Percentiles rank a stretch among this genome's conserved stretches.
These are phyloP conservation scores for Bufo bufo DNA, from an alignment of 2,113 vertebrate genomes.

Conservation along the genomic window DNA sequence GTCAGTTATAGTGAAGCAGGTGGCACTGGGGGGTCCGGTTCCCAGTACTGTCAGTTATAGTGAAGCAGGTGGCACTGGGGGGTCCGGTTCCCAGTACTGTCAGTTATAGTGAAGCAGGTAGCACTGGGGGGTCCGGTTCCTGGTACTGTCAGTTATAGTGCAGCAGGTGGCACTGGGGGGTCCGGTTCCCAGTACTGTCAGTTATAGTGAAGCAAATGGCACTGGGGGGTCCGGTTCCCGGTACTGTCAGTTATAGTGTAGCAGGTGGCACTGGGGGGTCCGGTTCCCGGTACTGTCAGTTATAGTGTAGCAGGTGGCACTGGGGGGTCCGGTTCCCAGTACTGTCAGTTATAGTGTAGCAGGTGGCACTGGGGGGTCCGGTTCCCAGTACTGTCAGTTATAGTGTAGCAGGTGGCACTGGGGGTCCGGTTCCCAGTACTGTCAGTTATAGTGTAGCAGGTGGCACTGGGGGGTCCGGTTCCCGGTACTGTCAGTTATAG, in stretches of 20 bases:
- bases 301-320: background rate
- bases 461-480: background rate
- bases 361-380: background rate
- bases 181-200: background rate
- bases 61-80: too few relatives aligned
- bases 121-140: background rate
- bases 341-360: background rate
- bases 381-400: background rate
- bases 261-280: background rate
- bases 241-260: background rate
- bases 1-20: too few relatives aligned
- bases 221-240: background rate
- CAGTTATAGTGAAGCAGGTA: background rate
- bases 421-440: background rate
- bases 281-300: background rate
- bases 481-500: background rate
- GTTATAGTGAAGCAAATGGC: background rate
- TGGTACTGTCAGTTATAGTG: too few relatives aligned
- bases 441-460: background rate
- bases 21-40: too few relatives aligned
- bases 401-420: background rate
- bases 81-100: background rate
- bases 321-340: background rate
- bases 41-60: too few relatives aligned
- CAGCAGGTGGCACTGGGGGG: background rate